Evolutionary conservation across 2,797 vertebrate genomes (phyloP), one percentile per base, ranked within the genome.

Genomic region (Anniella stebbinsi): DNA sequence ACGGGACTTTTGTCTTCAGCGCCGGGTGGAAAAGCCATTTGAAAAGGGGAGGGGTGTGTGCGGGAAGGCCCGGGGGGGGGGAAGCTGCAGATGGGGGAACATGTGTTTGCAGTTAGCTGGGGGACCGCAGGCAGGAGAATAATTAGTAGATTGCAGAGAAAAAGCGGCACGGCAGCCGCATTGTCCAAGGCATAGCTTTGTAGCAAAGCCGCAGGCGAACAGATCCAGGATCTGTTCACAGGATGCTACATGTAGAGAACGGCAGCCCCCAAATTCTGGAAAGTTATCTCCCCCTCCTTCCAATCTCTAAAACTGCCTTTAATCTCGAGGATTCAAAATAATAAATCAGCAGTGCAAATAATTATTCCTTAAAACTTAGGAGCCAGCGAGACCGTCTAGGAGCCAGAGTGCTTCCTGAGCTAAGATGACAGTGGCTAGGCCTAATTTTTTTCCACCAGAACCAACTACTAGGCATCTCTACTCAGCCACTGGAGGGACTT

Each of bases 51-150:
- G 67, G 67, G 28, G 48, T 63, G 57, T 54, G 57, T 57, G 38
- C 9, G 30, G 36, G 28, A 12, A 17, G 38, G n/a, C n/a, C n/a
- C n/a, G n/a, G n/a, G n/a, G n/a, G n/a, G 54, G 78, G 84, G 28
- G 15, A 17, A n/a, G 30, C 23, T 17, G 25, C 21, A 18, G 1
- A 21, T 38, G 13, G 41, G 54, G 28, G 8, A 45, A 91, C 84
- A 92, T 92, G 84, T 92, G 91, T 92, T 92, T 89, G 72, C 84
- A 87, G 84, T 92, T 92, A 92, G 67, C 86, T 30, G 17, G 66
- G 15, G 75, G 81, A 87, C 86, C 45, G 67, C 57, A 17, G 85
- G 89, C 89, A 70, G n/a, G 57, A 82, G 80, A 82, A 87, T 67
- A 82, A 87, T 82, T 83, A 78, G 86, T 67, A 91, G 67, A 78